These are phyloP conservation scores for Corvus cornix DNA, from an alignment of 2,113 vertebrate species.

Conservation along the genomic window DNA sequence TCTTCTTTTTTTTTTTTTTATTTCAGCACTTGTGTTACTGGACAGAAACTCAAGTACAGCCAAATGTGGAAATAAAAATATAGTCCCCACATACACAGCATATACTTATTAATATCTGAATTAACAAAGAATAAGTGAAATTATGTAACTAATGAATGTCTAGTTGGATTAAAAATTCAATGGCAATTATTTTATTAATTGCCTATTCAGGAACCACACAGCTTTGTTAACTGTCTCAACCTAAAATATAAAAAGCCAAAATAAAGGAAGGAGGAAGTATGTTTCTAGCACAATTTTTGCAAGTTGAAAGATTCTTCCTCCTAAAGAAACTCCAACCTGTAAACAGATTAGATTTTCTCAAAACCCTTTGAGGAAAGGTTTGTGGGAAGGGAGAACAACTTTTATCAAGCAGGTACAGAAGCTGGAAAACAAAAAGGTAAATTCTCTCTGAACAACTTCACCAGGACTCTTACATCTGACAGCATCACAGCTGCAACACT, in stretches of 20 bases:
- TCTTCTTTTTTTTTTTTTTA: background rate
- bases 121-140: background rate
- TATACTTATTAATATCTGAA: background rate
- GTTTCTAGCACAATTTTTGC: background rate
- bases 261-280: background rate
- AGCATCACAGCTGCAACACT: background rate
- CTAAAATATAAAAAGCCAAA: background rate
- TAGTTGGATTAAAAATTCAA: background rate
- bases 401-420: background rate
- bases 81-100: background rate
- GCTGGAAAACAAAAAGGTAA: background rate
- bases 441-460: background rate
- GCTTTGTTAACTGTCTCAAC: background rate
- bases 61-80: background rate
- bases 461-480: background rate
- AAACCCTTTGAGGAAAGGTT: background rate
- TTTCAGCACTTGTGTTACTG: conserved; percentile 39
- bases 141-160: background rate
- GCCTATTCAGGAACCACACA: background rate
- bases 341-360: background rate
- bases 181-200: background rate
- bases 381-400: background rate
- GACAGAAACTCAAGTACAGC: conserved; percentile 25
- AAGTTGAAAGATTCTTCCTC: background rate
- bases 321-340: background rate